Base-by-base conservation (phyloP, 2,113 vertebrate genomes). In the Platysteira castanea region DNA sequence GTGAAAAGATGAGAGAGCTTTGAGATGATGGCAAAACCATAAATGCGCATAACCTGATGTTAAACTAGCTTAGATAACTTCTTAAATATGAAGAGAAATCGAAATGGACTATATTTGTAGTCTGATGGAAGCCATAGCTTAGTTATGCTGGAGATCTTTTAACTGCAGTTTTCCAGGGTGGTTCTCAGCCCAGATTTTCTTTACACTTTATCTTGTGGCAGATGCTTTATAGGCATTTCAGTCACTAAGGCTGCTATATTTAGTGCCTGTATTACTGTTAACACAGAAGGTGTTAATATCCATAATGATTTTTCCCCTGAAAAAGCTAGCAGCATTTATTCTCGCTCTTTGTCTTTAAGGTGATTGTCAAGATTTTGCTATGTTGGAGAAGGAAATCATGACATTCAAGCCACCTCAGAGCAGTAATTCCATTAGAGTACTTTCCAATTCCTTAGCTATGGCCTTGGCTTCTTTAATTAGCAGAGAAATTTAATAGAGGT, bases 211-310 rank as follows among this genome's bases (percentile, higher is more conserved):
- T 91, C 39, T 67, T 67, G 57, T 87, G 86, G 75, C 83, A 93
- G 85, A 60, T 90, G 49, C 53, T 90, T 78, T 95, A 90, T n/a
- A 82, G 79, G 65, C 90, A 87, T 87, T 96, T 89, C 87, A 85
- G 30, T 86, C 59, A 60, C 73, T 71, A 42, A 39, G 52, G 70
- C 65, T 95, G 90, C 67, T 93, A 21, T 59, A 74, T 86, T 94
- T 89, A 93, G 80, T 94, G 54, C 49, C 86, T 60, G n/a, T 84
- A 92, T 95, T 94, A 77, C 82, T 76, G 80, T 69, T 95, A 94
- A 67, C 88, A 70, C 74, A 41, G 35, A 78, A 95, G 70, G 71
- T 89, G 76, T 91, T 96, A 91, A 92, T 83, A 91, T 65, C 85
- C 49, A 81, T 85, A 68, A 90, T 87, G 78, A 87, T 61, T 46